Evolutionary conservation across 1,140 invertebrate genomes (phyloP).

Genomic region (Euwallacea similis): DNA sequence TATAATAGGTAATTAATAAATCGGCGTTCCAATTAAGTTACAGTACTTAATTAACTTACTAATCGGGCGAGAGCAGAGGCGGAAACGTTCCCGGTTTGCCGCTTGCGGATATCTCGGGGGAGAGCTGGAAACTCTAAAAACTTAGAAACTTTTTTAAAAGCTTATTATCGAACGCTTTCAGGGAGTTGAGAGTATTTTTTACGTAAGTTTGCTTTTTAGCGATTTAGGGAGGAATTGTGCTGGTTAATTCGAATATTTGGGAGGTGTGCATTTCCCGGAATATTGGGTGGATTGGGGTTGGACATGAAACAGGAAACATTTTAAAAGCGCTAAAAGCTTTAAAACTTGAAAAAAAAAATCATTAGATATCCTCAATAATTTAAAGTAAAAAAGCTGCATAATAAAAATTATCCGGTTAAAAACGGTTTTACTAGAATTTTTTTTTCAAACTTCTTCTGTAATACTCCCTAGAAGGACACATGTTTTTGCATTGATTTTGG

Average conservation of each 20-base stretch:
- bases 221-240: no score
- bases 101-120: constrained; percentile 42
- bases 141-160: constrained; percentile 54
- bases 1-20: constrained; percentile 55
- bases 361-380: not conserved
- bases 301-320: not conserved
- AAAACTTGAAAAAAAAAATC: not conserved
- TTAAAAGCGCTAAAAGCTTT: not conserved
- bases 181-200: constrained; percentile 23
- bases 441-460: no score
- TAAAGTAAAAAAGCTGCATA: no score
- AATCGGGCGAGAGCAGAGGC: constrained; percentile 48
- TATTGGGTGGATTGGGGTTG: not conserved
- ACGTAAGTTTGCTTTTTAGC: constrained; percentile 31
- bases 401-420: no score
- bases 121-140: constrained; percentile 51
- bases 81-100: constrained; percentile 6
- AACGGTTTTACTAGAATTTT: no score
- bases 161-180: constrained; percentile 53
- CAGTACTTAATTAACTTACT: constrained; percentile 54
- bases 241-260: no score
- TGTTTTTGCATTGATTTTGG: no score
- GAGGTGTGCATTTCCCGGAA: no score
- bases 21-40: constrained; percentile 53
- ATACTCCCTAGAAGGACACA: no score